A percentile compares a stretch with the other conserved stretches of the same genome.
Conservation (phyloP, 2,888 invertebrate species). For the Rhingia rostrata region DNA sequence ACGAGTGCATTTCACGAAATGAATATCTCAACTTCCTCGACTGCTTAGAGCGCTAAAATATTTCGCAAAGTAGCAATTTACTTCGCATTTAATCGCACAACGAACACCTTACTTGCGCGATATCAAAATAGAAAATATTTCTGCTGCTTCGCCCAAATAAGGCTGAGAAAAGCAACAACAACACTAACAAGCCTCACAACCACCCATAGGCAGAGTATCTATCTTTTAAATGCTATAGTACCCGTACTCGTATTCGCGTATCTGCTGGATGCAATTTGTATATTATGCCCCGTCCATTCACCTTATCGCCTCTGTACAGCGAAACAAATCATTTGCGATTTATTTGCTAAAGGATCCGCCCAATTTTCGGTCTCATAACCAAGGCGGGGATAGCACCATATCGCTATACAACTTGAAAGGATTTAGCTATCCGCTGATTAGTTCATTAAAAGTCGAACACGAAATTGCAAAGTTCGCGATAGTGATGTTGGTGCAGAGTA, state of each 20-base stretch:
- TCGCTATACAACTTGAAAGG: conserved; percentile 11
- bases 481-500: neutral
- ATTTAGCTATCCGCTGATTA: conserved; percentile 59
- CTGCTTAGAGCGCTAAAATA: conserved; percentile 58
- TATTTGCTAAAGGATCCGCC: conserved; percentile 71
- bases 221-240: conserved; percentile 16
- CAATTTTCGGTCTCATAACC: conserved; percentile 57
- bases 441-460: conserved; percentile 69
- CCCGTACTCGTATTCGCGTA: conserved; percentile 7
- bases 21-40: conserved; percentile 64
- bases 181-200: conserved; percentile 5
- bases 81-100: conserved; percentile 63
- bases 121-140: conserved; percentile 45
- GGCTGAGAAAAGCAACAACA: neutral
- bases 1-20: conserved; percentile 62
- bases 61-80: conserved; percentile 71
- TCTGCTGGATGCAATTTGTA: conserved; percentile 25
- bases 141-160: conserved; percentile 6
- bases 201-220: conserved; percentile 45
- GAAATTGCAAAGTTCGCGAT: conserved; percentile 43
- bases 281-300: conserved; percentile 33
- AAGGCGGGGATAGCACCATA: conserved; percentile 13
- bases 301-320: conserved; percentile 33
- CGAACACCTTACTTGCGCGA: conserved; percentile 59
- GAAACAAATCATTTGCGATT: conserved; percentile 72